Percentiles rank a stretch among this genome's conserved stretches.
These are phyloP conservation scores for Pyrocephalus nanus DNA, from an alignment of 2,797 vertebrate genomes.

Conservation along the genomic window DNA sequence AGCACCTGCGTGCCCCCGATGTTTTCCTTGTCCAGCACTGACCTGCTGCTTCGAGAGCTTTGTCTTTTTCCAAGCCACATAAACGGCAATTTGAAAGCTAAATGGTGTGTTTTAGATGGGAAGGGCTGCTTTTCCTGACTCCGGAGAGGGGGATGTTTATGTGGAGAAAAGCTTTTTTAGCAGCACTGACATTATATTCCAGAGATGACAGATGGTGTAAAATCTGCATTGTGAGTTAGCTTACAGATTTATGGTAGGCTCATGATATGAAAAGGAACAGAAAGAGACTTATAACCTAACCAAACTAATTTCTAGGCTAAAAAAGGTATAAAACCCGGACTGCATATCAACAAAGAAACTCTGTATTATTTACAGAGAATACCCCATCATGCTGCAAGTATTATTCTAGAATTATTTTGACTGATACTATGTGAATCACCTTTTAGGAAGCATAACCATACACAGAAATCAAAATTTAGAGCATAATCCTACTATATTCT, in stretches of 20 bases:
- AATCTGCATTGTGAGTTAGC: constrained; percentile 16
- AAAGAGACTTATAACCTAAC: neutral
- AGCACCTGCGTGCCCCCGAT: neutral
- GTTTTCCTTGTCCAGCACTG: neutral
- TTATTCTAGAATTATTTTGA: constrained; percentile 1
- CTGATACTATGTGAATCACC: neutral
- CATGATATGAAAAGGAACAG: neutral
- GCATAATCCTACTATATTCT: neutral
- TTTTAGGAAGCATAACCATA: neutral
- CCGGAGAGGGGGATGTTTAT: constrained; percentile 1
- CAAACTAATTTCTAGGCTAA: neutral
- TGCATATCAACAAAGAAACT: neutral
- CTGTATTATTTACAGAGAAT: neutral
- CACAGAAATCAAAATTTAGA: neutral
- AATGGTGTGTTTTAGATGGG: neutral
- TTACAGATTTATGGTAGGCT: constrained; percentile 29
- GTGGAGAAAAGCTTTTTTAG: constrained; percentile 33
- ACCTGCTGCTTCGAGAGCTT: neutral
- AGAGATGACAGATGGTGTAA: constrained; percentile 46
- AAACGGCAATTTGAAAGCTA: neutral
- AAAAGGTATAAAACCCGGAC: neutral
- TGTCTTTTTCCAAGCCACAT: neutral
- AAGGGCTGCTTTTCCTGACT: constrained; percentile 16
- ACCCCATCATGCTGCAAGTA: neutral
- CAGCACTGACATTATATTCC: constrained; percentile 31